phyloP scores from a whole-genome alignment of 2,797 vertebrate genomes.

The Cirrhinus mrigala region DNA sequence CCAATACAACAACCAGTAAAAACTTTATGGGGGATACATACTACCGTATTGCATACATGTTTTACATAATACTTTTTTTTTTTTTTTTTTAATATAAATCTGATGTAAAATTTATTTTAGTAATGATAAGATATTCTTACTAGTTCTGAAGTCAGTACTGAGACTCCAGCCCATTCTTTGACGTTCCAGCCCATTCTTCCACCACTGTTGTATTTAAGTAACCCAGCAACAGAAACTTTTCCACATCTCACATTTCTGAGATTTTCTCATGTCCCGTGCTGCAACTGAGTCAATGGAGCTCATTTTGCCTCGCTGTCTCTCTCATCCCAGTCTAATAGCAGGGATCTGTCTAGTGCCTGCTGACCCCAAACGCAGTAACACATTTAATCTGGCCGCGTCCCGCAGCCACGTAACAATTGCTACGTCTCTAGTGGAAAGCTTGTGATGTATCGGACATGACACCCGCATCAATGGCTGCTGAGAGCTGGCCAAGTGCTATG shows the following conservation, averaged over 20 bases:
- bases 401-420: slow-evolving; percentile 39
- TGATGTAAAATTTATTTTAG: neutral
- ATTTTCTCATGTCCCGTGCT: neutral
- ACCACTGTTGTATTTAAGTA: neutral
- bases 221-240: slow-evolving; percentile 17
- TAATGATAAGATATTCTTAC: neutral
- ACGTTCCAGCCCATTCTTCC: neutral
- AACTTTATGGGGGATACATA: neutral
- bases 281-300: neutral
- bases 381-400: slow-evolving; percentile 42
- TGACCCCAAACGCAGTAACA: slow-evolving; percentile 36
- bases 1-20: neutral
- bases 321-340: slow-evolving; percentile 17
- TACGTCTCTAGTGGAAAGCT: slow-evolving; percentile 8
- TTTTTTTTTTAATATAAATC: neutral
- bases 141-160: neutral
- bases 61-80: neutral
- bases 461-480: slow-evolving; percentile 33
- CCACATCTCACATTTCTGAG: neutral
- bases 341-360: slow-evolving; percentile 33
- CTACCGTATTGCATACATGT: neutral
- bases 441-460: slow-evolving; percentile 41
- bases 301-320: slow-evolving; percentile 11
- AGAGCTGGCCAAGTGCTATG: slow-evolving; percentile 29
- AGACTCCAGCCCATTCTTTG: neutral